A percentile compares a stretch with the other conserved stretches of the same genome.
These are phyloP conservation scores for Lophochroa leadbeateri DNA, from an alignment of 2,113 vertebrate species.

Conservation along the genomic window DNA sequence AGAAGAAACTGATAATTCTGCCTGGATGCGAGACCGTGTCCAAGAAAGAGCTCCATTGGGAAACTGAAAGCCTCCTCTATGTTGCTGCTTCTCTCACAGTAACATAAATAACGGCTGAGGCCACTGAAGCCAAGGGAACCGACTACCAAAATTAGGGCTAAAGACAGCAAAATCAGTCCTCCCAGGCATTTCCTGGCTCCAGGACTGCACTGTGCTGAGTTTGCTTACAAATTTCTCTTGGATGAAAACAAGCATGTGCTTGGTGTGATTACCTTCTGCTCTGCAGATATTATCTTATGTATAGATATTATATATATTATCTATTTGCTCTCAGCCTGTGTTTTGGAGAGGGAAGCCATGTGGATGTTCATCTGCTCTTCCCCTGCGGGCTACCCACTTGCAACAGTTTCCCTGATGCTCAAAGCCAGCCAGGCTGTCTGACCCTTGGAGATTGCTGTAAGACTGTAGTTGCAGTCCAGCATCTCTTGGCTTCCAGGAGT, in stretches of 20 bases:
- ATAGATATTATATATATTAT: background rate
- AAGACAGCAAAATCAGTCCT: constrained; percentile 12
- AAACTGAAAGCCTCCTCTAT: constrained; percentile 24
- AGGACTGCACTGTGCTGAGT: background rate
- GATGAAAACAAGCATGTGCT: background rate
- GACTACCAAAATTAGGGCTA: background rate
- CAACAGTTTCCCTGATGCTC: background rate
- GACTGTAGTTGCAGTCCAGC: background rate
- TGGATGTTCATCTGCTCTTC: background rate
- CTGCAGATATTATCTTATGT: background rate
- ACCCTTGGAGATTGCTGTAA: background rate
- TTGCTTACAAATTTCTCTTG: background rate
- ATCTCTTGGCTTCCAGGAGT: background rate
- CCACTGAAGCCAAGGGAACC: background rate
- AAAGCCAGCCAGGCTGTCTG: background rate
- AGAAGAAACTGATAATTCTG: constrained; percentile 53
- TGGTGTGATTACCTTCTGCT: background rate
- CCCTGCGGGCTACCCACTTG: background rate
- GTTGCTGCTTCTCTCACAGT: constrained; percentile 27
- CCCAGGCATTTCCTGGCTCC: background rate
- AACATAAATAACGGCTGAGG: constrained; percentile 46
- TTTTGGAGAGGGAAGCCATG: background rate
- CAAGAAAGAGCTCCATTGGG: constrained; percentile 27
- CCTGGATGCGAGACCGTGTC: background rate
- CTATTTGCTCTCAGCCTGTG: background rate